Percentiles rank a stretch among this genome's conserved stretches.
These are phyloP conservation scores for Crotalus helleri DNA, from an alignment of 2,113 vertebrate species.

Conservation along the genomic window DNA sequence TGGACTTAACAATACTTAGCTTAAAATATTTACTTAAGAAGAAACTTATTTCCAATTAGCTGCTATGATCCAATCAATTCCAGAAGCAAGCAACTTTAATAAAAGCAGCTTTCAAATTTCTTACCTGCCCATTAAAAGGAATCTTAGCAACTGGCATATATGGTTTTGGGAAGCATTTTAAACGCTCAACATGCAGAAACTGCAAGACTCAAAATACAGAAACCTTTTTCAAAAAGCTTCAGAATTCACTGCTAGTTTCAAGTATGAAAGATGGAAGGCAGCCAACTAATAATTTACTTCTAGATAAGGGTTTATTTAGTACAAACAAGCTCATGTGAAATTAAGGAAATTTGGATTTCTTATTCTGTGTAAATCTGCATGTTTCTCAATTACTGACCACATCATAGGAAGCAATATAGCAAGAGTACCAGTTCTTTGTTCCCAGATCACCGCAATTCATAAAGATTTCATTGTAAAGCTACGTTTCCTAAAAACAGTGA, in stretches of 20 bases:
- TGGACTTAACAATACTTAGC: background rate
- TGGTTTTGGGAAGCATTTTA: background rate
- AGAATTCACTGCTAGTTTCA: background rate
- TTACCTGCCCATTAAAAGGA: background rate
- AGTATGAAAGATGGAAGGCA: background rate
- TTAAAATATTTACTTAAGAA: background rate
- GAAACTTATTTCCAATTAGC: background rate
- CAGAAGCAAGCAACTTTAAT: background rate
- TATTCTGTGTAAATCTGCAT: background rate
- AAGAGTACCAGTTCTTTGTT: background rate
- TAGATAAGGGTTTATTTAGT: background rate
- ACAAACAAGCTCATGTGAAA: background rate
- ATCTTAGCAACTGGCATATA: background rate
- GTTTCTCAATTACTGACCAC: background rate
- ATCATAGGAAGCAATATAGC: background rate
- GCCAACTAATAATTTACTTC: background rate
- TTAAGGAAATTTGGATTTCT: background rate
- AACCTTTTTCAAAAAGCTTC: background rate
- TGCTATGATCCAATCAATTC: background rate
- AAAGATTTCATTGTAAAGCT: background rate
- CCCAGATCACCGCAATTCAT: background rate
- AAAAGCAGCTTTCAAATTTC: background rate
- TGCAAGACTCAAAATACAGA: background rate
- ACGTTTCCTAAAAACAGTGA: background rate
- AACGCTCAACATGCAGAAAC: background rate